Conservation (phyloP, 2,113 vertebrate species). For the Grallaria varia region DNA sequence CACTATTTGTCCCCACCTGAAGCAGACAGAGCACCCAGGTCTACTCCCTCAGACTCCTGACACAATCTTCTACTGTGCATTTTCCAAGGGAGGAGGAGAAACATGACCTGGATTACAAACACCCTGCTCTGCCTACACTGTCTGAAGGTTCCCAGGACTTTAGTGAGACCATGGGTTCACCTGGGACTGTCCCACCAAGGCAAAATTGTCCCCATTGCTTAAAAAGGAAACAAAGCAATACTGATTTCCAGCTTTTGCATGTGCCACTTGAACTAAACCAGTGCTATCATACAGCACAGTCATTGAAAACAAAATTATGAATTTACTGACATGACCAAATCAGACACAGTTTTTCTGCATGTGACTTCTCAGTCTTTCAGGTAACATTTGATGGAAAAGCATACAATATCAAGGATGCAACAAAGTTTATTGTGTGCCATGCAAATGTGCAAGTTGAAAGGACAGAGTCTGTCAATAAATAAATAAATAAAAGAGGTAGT, state of each 20-base stretch:
- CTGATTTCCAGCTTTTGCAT: background rate
- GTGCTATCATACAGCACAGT: background rate
- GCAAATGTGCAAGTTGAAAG: background rate
- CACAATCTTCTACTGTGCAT: background rate
- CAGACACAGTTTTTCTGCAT: background rate
- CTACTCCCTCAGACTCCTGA: background rate
- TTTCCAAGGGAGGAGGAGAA: background rate
- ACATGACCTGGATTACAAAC: background rate
- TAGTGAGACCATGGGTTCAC: background rate
- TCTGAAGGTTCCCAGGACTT: background rate
- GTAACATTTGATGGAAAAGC: background rate
- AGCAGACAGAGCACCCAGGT: background rate
- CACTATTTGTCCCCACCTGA: background rate
- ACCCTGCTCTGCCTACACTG: fast-evolving
- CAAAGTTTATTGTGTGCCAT: background rate
- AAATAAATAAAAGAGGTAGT: background rate
- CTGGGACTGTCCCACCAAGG: background rate
- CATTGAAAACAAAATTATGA: background rate
- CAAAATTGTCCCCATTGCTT: background rate
- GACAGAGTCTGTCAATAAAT: background rate
- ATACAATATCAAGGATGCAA: background rate
- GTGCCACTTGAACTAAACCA: background rate
- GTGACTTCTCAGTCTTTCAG: background rate
- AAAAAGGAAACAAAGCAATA: background rate
- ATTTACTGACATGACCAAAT: background rate